A percentile compares a stretch with the other conserved stretches of the same genome.
phyloP scores from a whole-genome alignment of 2,113 vertebrate genomes.

The Oplegnathus fasciatus region DNA sequence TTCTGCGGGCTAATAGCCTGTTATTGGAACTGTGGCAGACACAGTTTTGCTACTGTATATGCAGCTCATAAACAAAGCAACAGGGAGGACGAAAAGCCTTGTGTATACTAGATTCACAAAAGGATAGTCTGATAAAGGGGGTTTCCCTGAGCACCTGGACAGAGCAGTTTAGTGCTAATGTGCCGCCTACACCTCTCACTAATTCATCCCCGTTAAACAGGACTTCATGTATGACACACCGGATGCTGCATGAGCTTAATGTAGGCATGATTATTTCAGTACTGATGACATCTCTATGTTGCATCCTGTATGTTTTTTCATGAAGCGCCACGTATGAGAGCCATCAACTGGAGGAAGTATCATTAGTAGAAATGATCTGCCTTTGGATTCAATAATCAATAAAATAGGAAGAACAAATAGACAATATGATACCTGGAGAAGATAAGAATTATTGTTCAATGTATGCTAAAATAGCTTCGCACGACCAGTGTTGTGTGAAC shows the following conservation, averaged over 20 bases:
- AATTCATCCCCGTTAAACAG: not conserved
- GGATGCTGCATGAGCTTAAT: too few relatives aligned
- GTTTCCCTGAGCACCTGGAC: not conserved
- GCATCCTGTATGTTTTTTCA: not conserved
- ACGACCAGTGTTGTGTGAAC: not conserved
- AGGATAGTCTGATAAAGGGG: not conserved
- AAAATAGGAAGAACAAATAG: not conserved
- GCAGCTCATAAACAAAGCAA: not conserved
- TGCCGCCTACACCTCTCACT: not conserved
- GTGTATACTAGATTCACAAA: not conserved
- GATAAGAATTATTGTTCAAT: not conserved
- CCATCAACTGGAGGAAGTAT: not conserved
- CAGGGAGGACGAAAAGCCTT: not conserved
- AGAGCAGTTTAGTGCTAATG: not conserved
- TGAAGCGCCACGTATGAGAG: not conserved
- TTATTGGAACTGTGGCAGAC: constrained; percentile 38
- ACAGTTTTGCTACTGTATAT: constrained; percentile 15
- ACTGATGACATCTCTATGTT: not conserved
- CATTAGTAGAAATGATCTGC: not conserved
- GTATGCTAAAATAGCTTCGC: not conserved
- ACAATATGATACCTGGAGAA: not conserved
- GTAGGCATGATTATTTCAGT: not conserved
- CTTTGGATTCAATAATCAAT: not conserved
- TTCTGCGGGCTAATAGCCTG: constrained; percentile 51
- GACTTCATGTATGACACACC: not conserved